Percentiles rank a stretch among this genome's conserved stretches.
Conservation (phyloP, 2,797 vertebrate genomes). For the Orestias chungarensis region DNA sequence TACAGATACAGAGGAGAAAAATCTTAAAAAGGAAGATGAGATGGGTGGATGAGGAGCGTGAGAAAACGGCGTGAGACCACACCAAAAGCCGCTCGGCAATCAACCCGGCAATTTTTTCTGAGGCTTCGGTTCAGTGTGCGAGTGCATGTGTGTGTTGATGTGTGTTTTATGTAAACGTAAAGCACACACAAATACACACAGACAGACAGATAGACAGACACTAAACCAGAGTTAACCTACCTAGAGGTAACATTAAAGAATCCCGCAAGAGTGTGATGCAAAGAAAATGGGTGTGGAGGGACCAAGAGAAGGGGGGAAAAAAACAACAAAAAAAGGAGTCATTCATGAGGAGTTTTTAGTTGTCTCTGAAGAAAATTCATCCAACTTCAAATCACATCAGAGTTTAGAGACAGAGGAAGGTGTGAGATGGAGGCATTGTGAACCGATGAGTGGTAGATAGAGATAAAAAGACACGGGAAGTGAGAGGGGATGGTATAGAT, state of each 20-base stretch:
- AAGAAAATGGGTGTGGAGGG: conserved; percentile 79
- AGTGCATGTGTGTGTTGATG: conserved; percentile 80
- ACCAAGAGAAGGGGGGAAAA: conserved; percentile 75
- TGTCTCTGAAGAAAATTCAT: conserved; percentile 77
- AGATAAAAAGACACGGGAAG: conserved; percentile 53
- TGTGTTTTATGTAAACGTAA: conserved; percentile 84
- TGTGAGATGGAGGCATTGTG: conserved; percentile 38
- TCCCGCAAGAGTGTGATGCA: conserved; percentile 82
- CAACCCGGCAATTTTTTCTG: conserved; percentile 46
- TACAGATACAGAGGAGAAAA: conserved; percentile 4
- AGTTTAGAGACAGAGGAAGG: conserved; percentile 70
- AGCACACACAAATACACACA: conserved; percentile 84
- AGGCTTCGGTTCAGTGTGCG: conserved; percentile 68
- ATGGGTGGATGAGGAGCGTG: conserved; percentile 44
- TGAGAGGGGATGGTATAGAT: conserved; percentile 57
- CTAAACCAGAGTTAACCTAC: conserved; percentile 86
- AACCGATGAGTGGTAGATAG: conserved; percentile 46
- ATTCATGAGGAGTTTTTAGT: conserved; percentile 71
- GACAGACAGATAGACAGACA: conserved; percentile 85
- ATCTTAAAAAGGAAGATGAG: conserved; percentile 21
- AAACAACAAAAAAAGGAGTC: conserved; percentile 57
- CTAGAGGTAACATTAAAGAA: conserved; percentile 84
- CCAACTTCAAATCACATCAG: conserved; percentile 77
- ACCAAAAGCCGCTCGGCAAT: conserved; percentile 46
- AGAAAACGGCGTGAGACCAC: conserved; percentile 53